Evolutionary conservation across 35 echinoderm and acorn worm genomes (phyloP), one percentile per base, ranked within the genome.

Genomic region (Ophioderma brevispina): DNA sequence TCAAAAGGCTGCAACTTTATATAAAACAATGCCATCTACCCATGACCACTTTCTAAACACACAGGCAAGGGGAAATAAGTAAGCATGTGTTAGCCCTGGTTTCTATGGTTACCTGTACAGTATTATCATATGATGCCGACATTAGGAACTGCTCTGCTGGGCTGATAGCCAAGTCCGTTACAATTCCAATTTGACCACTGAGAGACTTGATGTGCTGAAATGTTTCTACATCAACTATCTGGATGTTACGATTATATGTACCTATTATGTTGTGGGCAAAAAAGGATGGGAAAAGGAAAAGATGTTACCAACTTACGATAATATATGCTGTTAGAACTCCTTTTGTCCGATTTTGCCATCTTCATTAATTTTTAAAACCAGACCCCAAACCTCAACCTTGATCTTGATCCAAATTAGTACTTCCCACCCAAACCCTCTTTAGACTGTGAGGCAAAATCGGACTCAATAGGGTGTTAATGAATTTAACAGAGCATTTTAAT

Each of bases 221-320:
- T 13, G 76, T 84, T 18, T 87, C 43, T 17, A 91, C 55, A 36
- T 97, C 95, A 90, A 93, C 86, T 18, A 97, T 37, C 42, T 93
- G 76, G 41, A 90, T 77, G 63, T 97, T 97, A 30, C 85, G 82
- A 84, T 97, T 97, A 78, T 97, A 93, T 38, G 95, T 97, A 78
- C 95, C 95, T 97, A 75, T 18, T 70, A 25, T 30, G 31, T 46
- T 46, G 41, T 46, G 41, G 41, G 41, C 17, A 46, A 46, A 46
- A 46, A 46, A 17, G 41, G n/a, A n/a, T n/a, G n/a, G n/a, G n/a
- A n/a, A n/a, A n/a, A n/a, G n/a, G n/a, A n/a, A n/a, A n/a, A n/a
- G n/a, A n/a, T n/a, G n/a, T n/a, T n/a, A n/a, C n/a, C n/a, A n/a
- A n/a, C n/a, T n/a, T n/a, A n/a, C n/a, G n/a, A n/a, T n/a, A n/a